Percentiles rank a stretch among this genome's conserved stretches.
These are phyloP conservation scores for Triops longicaudatus DNA, from an alignment of 1,140 invertebrate species.

Conservation along the genomic window DNA sequence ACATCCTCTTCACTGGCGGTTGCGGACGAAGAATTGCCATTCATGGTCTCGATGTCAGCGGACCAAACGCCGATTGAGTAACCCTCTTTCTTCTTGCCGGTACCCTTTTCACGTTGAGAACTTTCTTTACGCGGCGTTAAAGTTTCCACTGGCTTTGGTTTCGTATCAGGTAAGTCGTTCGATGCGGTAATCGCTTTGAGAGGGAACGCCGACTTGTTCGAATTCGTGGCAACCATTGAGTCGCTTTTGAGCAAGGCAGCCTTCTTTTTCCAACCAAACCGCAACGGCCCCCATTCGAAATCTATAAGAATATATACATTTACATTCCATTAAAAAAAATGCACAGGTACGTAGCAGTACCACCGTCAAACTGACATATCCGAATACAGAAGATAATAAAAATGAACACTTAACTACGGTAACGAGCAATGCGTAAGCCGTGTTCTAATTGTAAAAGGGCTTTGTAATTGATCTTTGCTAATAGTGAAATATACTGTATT, in stretches of 20 bases:
- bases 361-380: no score
- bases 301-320: conserved; percentile 37
- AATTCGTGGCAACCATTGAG: not conserved
- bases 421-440: no score
- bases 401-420: no score
- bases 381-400: no score
- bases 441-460: no score
- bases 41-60: not conserved
- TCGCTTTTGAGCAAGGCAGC: not conserved
- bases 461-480: no score
- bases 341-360: no score
- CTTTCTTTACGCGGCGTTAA: not conserved
- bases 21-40: not conserved
- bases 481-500: no score
- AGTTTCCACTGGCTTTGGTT: not conserved
- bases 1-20: conserved; percentile 33
- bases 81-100: conserved; percentile 18
- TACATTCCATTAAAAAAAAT: not conserved
- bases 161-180: not conserved
- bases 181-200: not conserved
- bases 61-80: conserved; percentile 23
- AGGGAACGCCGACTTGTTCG: not conserved
- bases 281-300: conserved; percentile 73
- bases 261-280: conserved; percentile 72
- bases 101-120: conserved; percentile 4